These are phyloP conservation scores for Aphelenchoides besseyi DNA, from an alignment of 1,140 invertebrate genomes.

Conservation along the genomic window DNA sequence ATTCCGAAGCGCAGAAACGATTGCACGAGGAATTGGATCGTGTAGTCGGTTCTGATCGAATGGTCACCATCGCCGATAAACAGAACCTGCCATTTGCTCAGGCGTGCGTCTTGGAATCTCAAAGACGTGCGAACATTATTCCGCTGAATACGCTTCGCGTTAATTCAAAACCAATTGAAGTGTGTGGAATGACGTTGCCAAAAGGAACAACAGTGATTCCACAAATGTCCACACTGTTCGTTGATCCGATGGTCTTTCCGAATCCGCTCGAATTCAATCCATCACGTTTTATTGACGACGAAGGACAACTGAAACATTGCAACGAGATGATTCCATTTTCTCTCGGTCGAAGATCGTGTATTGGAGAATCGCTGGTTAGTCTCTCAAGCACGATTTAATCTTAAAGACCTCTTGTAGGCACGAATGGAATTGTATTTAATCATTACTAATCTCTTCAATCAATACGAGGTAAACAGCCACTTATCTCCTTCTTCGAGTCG, in stretches of 20 bases:
- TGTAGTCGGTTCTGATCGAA: constrained; percentile 14
- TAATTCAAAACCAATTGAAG: neutral
- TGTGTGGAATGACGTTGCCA: constrained; percentile 3
- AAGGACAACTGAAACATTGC: constrained; percentile 74
- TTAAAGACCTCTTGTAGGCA: neutral
- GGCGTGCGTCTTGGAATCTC: neutral
- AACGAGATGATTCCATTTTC: constrained; percentile 86
- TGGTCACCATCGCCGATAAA: constrained; percentile 12
- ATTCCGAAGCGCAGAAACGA: constrained; percentile 10
- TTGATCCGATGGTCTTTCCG: neutral
- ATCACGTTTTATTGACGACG: constrained; percentile 73
- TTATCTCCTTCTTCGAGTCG: neutral
- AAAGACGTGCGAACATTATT: constrained; percentile 5
- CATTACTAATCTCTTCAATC: neutral
- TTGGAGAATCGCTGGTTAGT: constrained; percentile 63
- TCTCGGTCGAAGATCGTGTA: constrained; percentile 76
- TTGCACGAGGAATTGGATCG: constrained; percentile 20
- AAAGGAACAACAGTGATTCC: constrained; percentile 20
- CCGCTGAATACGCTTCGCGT: neutral
- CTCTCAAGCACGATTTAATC: neutral
- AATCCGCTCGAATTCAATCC: constrained; percentile 79
- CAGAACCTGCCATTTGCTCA: neutral
- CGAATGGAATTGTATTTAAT: constrained; percentile 8
- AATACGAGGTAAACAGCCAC: neutral
- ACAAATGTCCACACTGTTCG: neutral